Base-by-base conservation (phyloP, 2,888 invertebrate genomes). In the Tetanocera ferruginea region DNA sequence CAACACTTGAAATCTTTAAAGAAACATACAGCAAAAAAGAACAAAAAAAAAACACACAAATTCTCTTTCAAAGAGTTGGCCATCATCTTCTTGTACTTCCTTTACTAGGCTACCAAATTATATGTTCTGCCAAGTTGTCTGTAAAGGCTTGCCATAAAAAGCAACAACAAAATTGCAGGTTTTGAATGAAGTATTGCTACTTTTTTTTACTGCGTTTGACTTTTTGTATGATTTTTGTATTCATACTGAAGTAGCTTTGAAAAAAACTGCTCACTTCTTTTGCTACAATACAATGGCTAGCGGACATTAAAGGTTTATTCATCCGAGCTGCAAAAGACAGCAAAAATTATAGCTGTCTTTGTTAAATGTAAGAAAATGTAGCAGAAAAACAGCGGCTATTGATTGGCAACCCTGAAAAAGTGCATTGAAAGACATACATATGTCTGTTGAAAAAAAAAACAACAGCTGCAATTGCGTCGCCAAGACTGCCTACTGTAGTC, bases 51-150 rank as follows among this genome's bases (percentile, higher is more conserved):
- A 37, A 72, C 55, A n/a, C 71, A n/a, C n/a, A n/a, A n/a, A n/a
- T n/a, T n/a, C 57, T 43, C 51, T 69, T 51, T 69, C 51, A 17
- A 28, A 51, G 49, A 51, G 49, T 69, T 49, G 14, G 6, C 37
- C 4, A 57, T 71, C 34, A 72, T 57, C 60, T 57, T 5, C 28
- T 51, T 28, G 28, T 8, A 28, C 60, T 60, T 23, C 60, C 37
- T 14, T 37, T 19, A 25, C 11, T 34, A 25, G 43, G 57, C 25
- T 52, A 23, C 43, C 86, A 85, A 86, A 86, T 86, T 86, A 86
- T 86, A 83, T 86, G 81, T 82, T 83, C 87, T 84, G 87, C 86
- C 85, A 86, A 87, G 84, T 84, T 87, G 83, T 82, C 80, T 80
- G 85, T 82, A 83, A 85, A 84, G 84, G 82, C 77, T 81, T 82